Evolutionary conservation across 2,888 invertebrate species (phyloP), one percentile per base, ranked within the genome.

Genomic region (Toxonevra muliebris): DNA sequence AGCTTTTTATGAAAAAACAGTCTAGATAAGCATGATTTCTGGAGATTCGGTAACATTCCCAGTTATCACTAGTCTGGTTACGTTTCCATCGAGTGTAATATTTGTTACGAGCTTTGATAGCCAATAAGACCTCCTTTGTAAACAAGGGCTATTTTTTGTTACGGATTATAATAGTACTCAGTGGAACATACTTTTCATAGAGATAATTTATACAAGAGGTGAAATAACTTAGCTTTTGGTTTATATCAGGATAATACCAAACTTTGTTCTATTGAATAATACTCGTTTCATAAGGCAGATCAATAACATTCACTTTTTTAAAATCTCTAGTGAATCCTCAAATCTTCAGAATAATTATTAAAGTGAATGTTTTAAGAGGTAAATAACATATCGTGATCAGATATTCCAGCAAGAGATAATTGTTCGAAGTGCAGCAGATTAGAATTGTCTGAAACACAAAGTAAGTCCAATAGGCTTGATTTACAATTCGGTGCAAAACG

Each of bases 341-440:
- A 15, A 40, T 15, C 30, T 30, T 30, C 41, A 20, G 8, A 9
- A 40, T 53, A 17, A 15, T 20, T 41, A 52, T 42, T 40, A 15
- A 61, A 61, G 13, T 1, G 12, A 48, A 61, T 48, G 11, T 45
- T 45, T 20, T 60, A 58, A 4, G 60, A 45, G 15, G 17, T 15
- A 61, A 50, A 61, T 19, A 61, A 61, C 48, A 59, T 59, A 59
- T 61, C 61, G 20, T 61, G 61, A 61, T 61, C 61, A 13, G 61
- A 61, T 48, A 61, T 20, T 19, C 61, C 61, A 10, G 61, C 3
- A 20, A 40, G 13, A 17, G 61, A 52, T 30, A 61, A 15, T 19
- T 53, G 53, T 17, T 61, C 61, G 40, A n/a, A 53, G 12, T 61
- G 61, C 19, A 61, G n/a, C 41, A 61, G 4, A 41, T 52, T 61